Evolutionary conservation across 2,797 vertebrate species (phyloP), one percentile per base, ranked within the genome.

Genomic region (Harpagifer antarcticus): DNA sequence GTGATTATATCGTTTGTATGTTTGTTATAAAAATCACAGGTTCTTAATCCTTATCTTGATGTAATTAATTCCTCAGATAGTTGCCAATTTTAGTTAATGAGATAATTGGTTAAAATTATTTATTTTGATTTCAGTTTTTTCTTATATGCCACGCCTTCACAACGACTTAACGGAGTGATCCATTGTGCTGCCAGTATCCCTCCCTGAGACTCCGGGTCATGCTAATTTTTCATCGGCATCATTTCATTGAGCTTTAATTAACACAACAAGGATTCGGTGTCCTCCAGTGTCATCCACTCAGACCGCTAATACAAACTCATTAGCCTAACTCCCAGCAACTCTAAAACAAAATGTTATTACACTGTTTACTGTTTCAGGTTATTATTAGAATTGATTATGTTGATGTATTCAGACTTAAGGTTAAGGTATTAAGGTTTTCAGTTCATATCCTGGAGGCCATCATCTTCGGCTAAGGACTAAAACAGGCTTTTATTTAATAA

Each of bases 231-330:
- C 76, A 76, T 78, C 68, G 15, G 76, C 76, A 74, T 85, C 69
- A 80, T 86, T 91, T 86, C 83, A 83, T 82, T 77, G 75, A 76
- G 84, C 84, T 88, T 86, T 87, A 87, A 91, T 90, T 86, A 91
- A 88, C 87, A 82, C 83, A 77, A 86, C 82, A 86, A 89, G 79
- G 81, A 87, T 90, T 72, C 44, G 0, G 78, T 86, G 83, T 89
- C 73, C 88, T 87, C 88, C 79, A 76, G 76, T 83, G 85, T 85
- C 86, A 82, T 79, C 77, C 65, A 56, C 85, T 86, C 70, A 74
- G 65, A 78, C 75, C 19, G 78, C 73, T 74, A 74, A 82, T 80
- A 79, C 76, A 81, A 81, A 87, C 71, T 86, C 76, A 87, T 88
- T 84, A 82, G 84, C 68, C 65, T 42, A 80, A 62, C 77, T 67